Conservation (phyloP, 2,888 invertebrate species). For the Podabrus alpinus region DNA sequence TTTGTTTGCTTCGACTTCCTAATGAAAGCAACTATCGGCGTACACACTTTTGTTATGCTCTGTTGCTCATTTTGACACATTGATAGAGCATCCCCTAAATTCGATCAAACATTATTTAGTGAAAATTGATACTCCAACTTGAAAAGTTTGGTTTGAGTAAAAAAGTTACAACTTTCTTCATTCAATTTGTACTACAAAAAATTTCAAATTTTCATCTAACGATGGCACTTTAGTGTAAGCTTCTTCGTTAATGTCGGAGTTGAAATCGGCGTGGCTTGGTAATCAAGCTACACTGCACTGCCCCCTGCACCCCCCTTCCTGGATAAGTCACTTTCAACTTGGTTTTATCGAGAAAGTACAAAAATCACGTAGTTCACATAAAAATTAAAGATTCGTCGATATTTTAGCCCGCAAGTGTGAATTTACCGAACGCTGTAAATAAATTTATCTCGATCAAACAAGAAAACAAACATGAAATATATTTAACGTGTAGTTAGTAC, state of each 20-base stretch:
- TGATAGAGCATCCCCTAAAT: neutral
- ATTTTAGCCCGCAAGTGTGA: neutral
- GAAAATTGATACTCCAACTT: neutral
- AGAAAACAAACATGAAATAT: conserved; percentile 28
- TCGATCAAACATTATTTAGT: neutral
- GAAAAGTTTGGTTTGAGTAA: neutral
- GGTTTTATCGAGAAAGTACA: no score
- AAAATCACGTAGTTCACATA: neutral
- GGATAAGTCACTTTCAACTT: no score
- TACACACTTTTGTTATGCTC: conserved; percentile 24
- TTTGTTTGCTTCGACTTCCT: conserved; percentile 27
- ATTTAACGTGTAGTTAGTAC: conserved; percentile 30
- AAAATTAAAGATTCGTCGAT: neutral
- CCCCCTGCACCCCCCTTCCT: no score
- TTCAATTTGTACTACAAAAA: neutral
- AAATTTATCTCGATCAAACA: neutral
- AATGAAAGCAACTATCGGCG: conserved; percentile 28
- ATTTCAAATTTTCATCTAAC: neutral
- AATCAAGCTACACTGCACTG: neutral
- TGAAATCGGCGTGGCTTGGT: neutral
- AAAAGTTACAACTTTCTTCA: neutral
- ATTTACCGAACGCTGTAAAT: neutral
- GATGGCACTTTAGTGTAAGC: neutral
- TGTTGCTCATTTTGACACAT: conserved; percentile 9
- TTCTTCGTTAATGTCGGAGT: neutral